Conservation (phyloP, 2,797 vertebrate species). For the Poecilia picta region DNA sequence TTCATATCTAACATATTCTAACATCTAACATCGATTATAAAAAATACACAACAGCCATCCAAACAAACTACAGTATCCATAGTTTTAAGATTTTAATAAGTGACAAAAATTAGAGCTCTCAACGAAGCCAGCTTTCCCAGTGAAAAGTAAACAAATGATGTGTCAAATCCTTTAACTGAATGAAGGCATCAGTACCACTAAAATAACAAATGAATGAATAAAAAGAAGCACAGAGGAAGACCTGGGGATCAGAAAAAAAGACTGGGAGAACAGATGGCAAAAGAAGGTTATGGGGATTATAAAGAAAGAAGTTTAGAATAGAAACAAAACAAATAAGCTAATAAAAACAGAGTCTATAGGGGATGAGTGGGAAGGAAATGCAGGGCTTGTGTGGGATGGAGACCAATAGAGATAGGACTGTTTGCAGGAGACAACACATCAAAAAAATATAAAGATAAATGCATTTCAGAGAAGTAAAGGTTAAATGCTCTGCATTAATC, state of each 20-base stretch:
- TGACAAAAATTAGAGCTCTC: slow-evolving; percentile 5
- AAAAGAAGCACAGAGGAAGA: slow-evolving; percentile 23
- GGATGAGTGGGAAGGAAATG: neutral
- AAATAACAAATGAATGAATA: slow-evolving; percentile 57
- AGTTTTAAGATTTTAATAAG: slow-evolving; percentile 13
- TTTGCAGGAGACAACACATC: slow-evolving; percentile 20
- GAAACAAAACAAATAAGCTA: slow-evolving; percentile 32
- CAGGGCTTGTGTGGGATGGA: slow-evolving; percentile 23
- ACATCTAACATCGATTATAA: no score
- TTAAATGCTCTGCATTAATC: neutral
- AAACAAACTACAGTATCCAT: neutral
- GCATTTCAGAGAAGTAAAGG: neutral
- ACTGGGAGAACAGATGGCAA: slow-evolving; percentile 34
- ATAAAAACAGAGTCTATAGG: slow-evolving; percentile 11
- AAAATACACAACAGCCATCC: neutral
- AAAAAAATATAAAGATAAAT: neutral
- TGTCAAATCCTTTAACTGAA: slow-evolving; percentile 50
- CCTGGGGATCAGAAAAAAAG: slow-evolving; percentile 26
- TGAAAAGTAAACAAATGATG: slow-evolving; percentile 64
- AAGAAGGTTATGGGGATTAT: slow-evolving; percentile 45
- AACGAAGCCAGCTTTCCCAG: slow-evolving; percentile 44
- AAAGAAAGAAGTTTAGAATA: slow-evolving; percentile 16
- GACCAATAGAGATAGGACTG: neutral
- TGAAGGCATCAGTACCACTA: slow-evolving; percentile 49
- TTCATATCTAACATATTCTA: neutral